Evolutionary conservation across 2,113 vertebrate genomes (phyloP).

Genomic region (Trachemys scripta): DNA sequence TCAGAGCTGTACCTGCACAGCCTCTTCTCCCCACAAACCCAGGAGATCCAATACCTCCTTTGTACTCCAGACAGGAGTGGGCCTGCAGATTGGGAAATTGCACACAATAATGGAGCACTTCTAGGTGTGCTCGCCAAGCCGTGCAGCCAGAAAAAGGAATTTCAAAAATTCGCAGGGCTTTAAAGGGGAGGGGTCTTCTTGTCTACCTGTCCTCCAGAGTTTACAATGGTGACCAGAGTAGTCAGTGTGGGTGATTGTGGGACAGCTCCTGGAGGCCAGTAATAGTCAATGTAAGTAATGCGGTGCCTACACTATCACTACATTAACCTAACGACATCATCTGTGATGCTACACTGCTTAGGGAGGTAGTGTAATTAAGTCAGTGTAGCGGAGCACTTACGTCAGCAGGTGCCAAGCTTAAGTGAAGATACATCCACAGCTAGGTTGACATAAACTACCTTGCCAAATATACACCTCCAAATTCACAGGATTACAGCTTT

Average conservation of each 20-base stretch:
- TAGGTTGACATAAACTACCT: not conserved
- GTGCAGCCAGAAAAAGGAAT: not conserved
- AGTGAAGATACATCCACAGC: too few species aligned
- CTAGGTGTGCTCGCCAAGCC: too few species aligned
- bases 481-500: not conserved
- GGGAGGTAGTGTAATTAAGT: not conserved
- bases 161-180: not conserved
- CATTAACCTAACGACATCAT: not conserved
- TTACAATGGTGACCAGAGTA: not conserved
- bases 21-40: too few species aligned
- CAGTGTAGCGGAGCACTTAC: not conserved
- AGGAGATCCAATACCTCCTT: too few species aligned
- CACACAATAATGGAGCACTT: too few species aligned
- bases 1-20: too few species aligned
- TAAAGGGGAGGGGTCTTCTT: not conserved
- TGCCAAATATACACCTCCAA: not conserved
- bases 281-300: not conserved
- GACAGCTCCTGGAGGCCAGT: too few species aligned
- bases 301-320: not conserved
- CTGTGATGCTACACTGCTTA: not conserved
- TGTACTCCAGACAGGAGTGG: too few species aligned
- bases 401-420: not conserved
- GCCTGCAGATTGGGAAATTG: too few species aligned
- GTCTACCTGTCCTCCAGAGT: not conserved
- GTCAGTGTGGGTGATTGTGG: not conserved